These are phyloP conservation scores for Himalopsyche kuldschensis DNA, from an alignment of 2,888 invertebrate genomes.

Conservation along the genomic window DNA sequence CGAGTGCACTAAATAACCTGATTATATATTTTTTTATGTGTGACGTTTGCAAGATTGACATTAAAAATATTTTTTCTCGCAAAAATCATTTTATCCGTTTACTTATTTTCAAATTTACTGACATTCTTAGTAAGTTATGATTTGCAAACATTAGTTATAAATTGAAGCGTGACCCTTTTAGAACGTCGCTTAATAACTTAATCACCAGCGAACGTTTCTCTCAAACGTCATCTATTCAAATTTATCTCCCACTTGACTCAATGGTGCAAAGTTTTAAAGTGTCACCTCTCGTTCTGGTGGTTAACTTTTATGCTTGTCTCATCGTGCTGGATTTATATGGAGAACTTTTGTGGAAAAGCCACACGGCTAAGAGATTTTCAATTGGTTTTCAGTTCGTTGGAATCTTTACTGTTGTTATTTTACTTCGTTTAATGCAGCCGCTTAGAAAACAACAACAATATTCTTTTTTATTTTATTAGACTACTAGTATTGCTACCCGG, in stretches of 20 bases:
- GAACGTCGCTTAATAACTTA: background rate
- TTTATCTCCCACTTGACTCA: background rate
- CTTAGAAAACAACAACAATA: background rate
- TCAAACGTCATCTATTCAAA: background rate
- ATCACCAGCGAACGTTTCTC: background rate
- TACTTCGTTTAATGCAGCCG: background rate
- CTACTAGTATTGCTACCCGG: background rate
- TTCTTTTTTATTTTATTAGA: background rate
- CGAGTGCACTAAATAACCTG: no score
- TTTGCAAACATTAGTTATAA: background rate
- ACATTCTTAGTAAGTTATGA: no score
- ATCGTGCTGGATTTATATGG: slow-evolving; percentile 19
- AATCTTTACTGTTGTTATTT: background rate
- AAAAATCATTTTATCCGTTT: no score
- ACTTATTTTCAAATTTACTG: no score
- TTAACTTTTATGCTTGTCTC: slow-evolving; percentile 20
- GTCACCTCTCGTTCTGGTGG: background rate
- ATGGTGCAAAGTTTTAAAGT: background rate
- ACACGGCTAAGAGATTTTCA: slow-evolving; percentile 13
- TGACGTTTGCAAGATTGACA: no score
- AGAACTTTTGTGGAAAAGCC: slow-evolving; percentile 6
- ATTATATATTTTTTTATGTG: no score
- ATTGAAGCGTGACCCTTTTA: background rate
- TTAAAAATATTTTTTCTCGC: no score
- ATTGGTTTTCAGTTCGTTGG: slow-evolving; percentile 18